Conservation (phyloP, 2,888 invertebrate genomes). For the Eueremaeus valkanovi region DNA sequence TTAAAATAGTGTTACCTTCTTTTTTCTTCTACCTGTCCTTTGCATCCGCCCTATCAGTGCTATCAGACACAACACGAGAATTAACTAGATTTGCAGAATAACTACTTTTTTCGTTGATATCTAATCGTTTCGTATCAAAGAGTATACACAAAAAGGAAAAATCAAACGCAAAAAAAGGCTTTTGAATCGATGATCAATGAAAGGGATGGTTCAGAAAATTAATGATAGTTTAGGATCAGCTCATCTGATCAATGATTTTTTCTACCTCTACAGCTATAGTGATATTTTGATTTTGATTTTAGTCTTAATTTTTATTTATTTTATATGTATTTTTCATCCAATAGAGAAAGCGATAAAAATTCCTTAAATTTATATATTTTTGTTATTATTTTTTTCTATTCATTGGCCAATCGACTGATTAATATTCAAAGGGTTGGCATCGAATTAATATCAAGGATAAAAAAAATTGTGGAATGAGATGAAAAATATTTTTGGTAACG, state of each 20-base stretch:
- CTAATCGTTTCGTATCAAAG: no score
- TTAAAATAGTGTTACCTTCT: no score
- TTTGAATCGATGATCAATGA: conserved; percentile 20
- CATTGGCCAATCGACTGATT: neutral
- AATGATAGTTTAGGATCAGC: neutral
- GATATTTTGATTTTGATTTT: neutral
- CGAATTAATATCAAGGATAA: no score
- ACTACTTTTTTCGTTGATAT: neutral
- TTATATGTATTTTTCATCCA: neutral
- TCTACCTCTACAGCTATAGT: no score
- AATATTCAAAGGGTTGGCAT: neutral
- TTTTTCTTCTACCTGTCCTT: neutral
- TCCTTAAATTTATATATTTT: neutral
- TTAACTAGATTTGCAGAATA: neutral
- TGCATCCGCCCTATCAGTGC: neutral
- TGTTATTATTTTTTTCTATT: neutral
- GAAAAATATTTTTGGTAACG: no score
- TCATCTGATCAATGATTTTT: neutral
- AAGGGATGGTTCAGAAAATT: neutral
- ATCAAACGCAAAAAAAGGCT: neutral
- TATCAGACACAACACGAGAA: neutral
- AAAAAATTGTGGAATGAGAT: no score
- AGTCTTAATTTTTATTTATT: neutral
- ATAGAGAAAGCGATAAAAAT: neutral
- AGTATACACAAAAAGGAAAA: neutral